phyloP scores from a whole-genome alignment of 2,888 invertebrate genomes.

The Limnephilus auricula region DNA sequence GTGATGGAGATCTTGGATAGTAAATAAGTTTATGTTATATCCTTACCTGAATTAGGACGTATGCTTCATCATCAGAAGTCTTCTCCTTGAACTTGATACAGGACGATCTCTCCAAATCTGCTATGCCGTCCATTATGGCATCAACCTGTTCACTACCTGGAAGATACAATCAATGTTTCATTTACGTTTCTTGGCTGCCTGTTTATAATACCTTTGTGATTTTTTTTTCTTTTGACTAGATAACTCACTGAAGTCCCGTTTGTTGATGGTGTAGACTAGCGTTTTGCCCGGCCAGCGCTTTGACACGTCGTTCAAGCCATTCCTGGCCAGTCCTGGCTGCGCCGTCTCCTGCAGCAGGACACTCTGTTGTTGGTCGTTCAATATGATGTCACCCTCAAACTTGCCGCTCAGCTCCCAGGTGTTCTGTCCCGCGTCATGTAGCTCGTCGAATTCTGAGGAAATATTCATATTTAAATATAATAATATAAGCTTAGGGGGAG shows the following conservation, averaged over 20 bases:
- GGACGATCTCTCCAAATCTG: constrained; percentile 74
- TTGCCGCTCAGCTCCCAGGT: constrained; percentile 72
- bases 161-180: constrained; percentile 44
- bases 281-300: constrained; percentile 76
- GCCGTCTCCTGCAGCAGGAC: constrained; percentile 69
- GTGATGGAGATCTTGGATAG: background rate
- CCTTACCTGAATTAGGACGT: constrained; percentile 75
- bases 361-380: constrained; percentile 70
- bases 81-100: constrained; percentile 76
- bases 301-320: constrained; percentile 72
- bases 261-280: constrained; percentile 73
- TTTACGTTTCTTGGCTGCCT: background rate
- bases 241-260: constrained; percentile 75
- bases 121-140: constrained; percentile 75
- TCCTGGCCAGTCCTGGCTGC: constrained; percentile 69
- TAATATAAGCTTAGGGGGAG: background rate
- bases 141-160: constrained; percentile 73
- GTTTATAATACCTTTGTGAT: too few relatives aligned
- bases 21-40: background rate
- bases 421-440: constrained; percentile 58
- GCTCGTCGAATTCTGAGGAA: constrained; percentile 61
- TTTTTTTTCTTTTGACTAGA: background rate
- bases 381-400: constrained; percentile 77
- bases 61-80: constrained; percentile 74
- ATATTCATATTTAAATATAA: background rate